A percentile compares a stretch with the other conserved stretches of the same genome.
Evolutionary conservation across 2,888 invertebrate genomes (phyloP).

Genomic region (Tachina grossa): DNA sequence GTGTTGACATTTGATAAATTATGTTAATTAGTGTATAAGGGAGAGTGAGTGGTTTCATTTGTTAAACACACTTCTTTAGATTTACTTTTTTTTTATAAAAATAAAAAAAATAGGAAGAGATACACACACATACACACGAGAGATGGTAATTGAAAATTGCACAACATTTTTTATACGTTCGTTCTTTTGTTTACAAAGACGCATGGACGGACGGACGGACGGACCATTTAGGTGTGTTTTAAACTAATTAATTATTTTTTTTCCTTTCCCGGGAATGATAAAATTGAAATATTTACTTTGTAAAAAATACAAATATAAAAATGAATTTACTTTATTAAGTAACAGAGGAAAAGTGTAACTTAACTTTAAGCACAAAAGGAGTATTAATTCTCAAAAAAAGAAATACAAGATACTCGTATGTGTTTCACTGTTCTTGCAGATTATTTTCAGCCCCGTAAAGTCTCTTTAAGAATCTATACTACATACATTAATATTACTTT

Average conservation of each 20-base stretch:
- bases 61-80: conserved; percentile 50
- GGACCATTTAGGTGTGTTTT: conserved; percentile 60
- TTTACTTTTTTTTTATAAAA: not conserved
- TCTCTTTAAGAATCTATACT: not conserved
- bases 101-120: conserved; percentile 7
- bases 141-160: conserved; percentile 52
- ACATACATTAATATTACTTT: not conserved
- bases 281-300: conserved; percentile 22
- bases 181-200: conserved; percentile 4
- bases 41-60: conserved; percentile 60
- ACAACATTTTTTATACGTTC: conserved; percentile 38
- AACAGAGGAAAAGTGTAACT: not conserved
- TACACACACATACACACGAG: conserved; percentile 21
- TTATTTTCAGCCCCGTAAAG: not conserved
- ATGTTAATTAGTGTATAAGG: conserved; percentile 73
- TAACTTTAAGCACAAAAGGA: too few relatives aligned
- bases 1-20: conserved; percentile 74
- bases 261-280: conserved; percentile 26
- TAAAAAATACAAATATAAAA: conserved; percentile 1
- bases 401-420: too few relatives aligned
- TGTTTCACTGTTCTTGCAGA: too few relatives aligned
- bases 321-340: not conserved
- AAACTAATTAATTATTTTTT: conserved; percentile 61
- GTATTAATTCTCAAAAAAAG: too few relatives aligned
- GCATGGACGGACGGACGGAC: conserved; percentile 18